Evolutionary conservation across 2,888 invertebrate species (phyloP).

Genomic region (Luperina nickerlii): DNA sequence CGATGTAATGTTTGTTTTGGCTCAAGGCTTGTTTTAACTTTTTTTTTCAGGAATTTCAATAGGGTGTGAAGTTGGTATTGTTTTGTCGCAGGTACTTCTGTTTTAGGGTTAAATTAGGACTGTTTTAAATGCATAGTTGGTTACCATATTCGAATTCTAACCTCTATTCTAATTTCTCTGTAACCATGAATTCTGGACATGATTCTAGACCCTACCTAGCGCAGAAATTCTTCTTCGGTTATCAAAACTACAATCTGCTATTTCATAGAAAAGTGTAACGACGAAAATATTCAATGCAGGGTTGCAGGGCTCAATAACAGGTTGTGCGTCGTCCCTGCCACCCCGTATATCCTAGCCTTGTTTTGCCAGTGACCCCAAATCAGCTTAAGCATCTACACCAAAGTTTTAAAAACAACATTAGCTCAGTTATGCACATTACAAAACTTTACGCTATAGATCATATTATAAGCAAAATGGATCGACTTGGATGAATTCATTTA

Average conservation of each 20-base stretch:
- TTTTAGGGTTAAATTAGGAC: neutral
- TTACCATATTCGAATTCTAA: too few relatives aligned
- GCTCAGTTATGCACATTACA: conserved; percentile 36
- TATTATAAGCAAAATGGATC: conserved; percentile 68
- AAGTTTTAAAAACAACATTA: conserved; percentile 29
- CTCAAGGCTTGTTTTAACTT: conserved; percentile 51
- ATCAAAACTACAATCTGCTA: too few relatives aligned
- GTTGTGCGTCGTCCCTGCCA: neutral
- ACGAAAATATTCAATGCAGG: too few relatives aligned
- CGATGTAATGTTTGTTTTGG: conserved; percentile 54
- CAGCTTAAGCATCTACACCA: neutral
- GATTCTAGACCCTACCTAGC: neutral
- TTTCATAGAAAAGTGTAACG: too few relatives aligned
- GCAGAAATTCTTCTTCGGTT: neutral
- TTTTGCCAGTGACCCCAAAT: neutral
- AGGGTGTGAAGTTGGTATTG: conserved; percentile 24
- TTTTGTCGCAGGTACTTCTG: neutral
- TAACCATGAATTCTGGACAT: neutral
- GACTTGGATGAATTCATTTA: conserved; percentile 74
- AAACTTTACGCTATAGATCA: conserved; percentile 67
- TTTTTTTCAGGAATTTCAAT: conserved; percentile 43
- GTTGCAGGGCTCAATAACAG: too few relatives aligned
- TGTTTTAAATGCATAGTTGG: neutral
- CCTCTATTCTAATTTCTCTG: neutral
- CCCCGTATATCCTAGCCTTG: neutral